Percentiles rank a stretch among this genome's conserved stretches.
These are phyloP conservation scores for Gadus chalcogrammus DNA, from an alignment of 2,113 vertebrate genomes.

Conservation along the genomic window DNA sequence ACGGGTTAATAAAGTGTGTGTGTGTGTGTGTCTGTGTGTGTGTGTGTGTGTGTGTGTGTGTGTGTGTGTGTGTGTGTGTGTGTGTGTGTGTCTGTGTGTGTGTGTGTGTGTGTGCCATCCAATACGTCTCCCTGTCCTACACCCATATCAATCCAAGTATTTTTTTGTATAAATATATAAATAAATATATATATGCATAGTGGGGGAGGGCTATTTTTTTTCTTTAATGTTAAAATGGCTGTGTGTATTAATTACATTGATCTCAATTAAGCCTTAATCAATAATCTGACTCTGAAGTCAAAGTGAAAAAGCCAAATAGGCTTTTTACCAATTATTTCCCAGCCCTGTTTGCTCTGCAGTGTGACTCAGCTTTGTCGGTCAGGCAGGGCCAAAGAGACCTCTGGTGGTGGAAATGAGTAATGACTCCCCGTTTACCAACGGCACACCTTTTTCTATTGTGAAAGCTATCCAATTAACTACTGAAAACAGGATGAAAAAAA, in stretches of 20 bases:
- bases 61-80: not conserved
- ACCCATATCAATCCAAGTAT: too few relatives aligned
- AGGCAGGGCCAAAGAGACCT: constrained; percentile 24
- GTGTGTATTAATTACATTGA: too few relatives aligned
- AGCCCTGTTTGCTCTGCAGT: constrained; percentile 35
- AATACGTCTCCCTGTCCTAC: too few relatives aligned
- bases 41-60: not conserved
- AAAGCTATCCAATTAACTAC: not conserved
- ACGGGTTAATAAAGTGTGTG: not conserved
- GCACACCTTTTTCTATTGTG: not conserved
- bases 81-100: not conserved
- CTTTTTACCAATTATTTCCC: not conserved
- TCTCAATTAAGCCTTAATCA: too few relatives aligned
- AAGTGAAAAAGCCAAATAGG: not conserved
- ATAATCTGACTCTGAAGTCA: too few relatives aligned
- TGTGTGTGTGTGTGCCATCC: not conserved
- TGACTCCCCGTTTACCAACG: not conserved
- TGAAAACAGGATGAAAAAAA: not conserved
- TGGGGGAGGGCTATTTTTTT: too few relatives aligned
- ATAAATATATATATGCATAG: too few relatives aligned
- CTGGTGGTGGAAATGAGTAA: constrained; percentile 16
- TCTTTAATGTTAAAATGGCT: too few relatives aligned
- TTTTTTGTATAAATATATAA: too few relatives aligned
- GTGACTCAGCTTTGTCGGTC: constrained; percentile 61
- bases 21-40: not conserved